Base-by-base conservation (phyloP, 2,888 invertebrate genomes). In the Ochropacha duplaris region DNA sequence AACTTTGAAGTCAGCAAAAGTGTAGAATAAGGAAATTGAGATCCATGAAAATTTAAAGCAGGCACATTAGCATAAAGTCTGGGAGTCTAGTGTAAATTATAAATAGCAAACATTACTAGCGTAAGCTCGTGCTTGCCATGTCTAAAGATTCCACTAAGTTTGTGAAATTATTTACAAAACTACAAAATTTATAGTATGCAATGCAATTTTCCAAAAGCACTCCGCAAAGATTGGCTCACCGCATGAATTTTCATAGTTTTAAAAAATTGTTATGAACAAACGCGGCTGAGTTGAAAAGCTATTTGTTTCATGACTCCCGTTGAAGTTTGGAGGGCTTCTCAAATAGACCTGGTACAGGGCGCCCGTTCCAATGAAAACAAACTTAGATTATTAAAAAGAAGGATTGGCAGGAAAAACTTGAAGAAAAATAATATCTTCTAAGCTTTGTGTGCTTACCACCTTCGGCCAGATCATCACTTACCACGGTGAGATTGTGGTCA, bases 241-340 rank as follows among this genome's bases (percentile, higher is more conserved):
- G 49, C 66, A 60, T 61, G 58, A 65, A 69, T 64, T 66, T 69
- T 69, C 63, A 68, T 66, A 69, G 69, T 71, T 71, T 69, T 62
- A 65, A 71, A 73, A 71, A 60, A 52, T 52, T 44, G 31, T 52
- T 52, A 52, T 52, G 52, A 54, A 36, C 28, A 36, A 50, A 55
- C 31, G 62, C 61, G 66, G 64, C 58, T 57, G 61, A 73, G 71
- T 75, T 75, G 64, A 60, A 71, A 76, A 77, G 70, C 68, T 68
- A 74, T 78, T 72, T 74, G 72, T 74, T 76, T 71, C 72, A 76
- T 68, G 68, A 66, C 58, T 68, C 60, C 59, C 57, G 64, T 68
- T 62, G 61, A 76, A 81, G 72, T 82, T 81, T 78, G 64, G 75
- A 81, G 79, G 71, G 78, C 66, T 77, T 64, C 64, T 72, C 76